phyloP scores from a whole-genome alignment of 1,140 invertebrate species.

The Coelopa frigida region DNA sequence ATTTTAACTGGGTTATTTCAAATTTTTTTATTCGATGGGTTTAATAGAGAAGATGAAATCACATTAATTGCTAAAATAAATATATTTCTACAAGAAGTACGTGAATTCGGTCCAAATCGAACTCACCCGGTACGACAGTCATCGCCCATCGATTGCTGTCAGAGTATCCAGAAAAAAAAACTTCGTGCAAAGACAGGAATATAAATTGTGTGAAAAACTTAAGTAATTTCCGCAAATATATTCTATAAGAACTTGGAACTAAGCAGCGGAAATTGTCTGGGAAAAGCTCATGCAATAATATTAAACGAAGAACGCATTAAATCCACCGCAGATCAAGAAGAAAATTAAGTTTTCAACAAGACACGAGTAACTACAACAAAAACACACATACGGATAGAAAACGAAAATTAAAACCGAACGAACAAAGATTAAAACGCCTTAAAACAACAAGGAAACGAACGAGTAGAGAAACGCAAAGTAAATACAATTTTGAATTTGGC shows the following conservation, averaged over 20 bases:
- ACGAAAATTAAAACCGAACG: constrained; percentile 12
- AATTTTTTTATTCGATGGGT: too few species aligned
- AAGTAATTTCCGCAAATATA: constrained; percentile 7
- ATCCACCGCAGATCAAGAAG: background rate
- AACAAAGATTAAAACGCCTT: constrained; percentile 17
- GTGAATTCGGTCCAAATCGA: too few species aligned
- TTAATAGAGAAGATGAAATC: too few species aligned
- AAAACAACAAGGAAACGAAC: constrained; percentile 13
- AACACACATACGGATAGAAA: constrained; percentile 8
- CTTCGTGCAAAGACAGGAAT: constrained; percentile 8
- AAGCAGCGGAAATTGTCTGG: too few species aligned
- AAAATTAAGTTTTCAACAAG: constrained; percentile 7
- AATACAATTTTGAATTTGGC: constrained; percentile 4
- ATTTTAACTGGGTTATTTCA: too few species aligned
- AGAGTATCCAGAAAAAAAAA: constrained; percentile 11
- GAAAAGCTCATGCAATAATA: constrained; percentile 4
- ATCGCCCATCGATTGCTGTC: constrained; percentile 12
- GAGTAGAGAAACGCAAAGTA: background rate
- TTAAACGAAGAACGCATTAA: constrained; percentile 1
- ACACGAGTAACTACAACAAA: constrained; percentile 13
- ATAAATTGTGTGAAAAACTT: constrained; percentile 5
- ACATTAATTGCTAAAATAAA: too few species aligned
- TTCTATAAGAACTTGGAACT: too few species aligned
- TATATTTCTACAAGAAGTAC: too few species aligned
- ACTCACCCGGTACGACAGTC: too few species aligned